Evolutionary conservation across 2,113 vertebrate species (phyloP), one percentile per base, ranked within the genome.

Genomic region (Hippocampus mohnikei): DNA sequence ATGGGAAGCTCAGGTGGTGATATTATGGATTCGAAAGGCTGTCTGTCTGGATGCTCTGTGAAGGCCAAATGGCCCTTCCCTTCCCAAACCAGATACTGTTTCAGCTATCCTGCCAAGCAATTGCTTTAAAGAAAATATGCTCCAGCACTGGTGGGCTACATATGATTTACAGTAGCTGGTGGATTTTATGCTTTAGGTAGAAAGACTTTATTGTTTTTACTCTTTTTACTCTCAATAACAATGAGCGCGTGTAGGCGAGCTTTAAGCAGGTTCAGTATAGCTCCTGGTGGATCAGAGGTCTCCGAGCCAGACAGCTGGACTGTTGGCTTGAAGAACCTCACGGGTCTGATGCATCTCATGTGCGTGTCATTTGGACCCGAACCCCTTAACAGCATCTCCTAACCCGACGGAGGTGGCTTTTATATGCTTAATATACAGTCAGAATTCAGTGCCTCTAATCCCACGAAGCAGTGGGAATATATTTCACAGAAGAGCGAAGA

Each of bases 281-380:
- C 73, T 85, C 79, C 77, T 74, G 66, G 69, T 76, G 68, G 73
- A 62, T 74, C 67, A 67, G 70, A 55, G 75, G 78, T 74, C 81
- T 81, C 71, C 65, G 75, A 84, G 87, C 84, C 85, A 85, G 83
- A 89, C 89, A 91, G 89, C 90, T 89, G 91, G 90, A 88, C 91
- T 92, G 89, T 84, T 90, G 90, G 88, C 86, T 76, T 74, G 75
- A 77, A 84, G 80, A 75, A 74, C 67, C 33, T 11, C 20, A 55
- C 42, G 68, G 67, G 58, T 68, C 69, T 69, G 44, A 62, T 69
- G 71, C 62, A 68, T 62, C 71, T 76, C 70, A 53, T 72, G 69
- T 50, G 56, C 65, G 82, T 78, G 77, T 74, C 27, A 59, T 44
- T 70, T 48, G 53, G 74, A 74, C 66, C 50, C n/a, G 63, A 40